A percentile compares a stretch with the other conserved stretches of the same genome.
These are phyloP conservation scores for Exocentrus adspersus DNA, from an alignment of 2,888 invertebrate species.

Conservation along the genomic window DNA sequence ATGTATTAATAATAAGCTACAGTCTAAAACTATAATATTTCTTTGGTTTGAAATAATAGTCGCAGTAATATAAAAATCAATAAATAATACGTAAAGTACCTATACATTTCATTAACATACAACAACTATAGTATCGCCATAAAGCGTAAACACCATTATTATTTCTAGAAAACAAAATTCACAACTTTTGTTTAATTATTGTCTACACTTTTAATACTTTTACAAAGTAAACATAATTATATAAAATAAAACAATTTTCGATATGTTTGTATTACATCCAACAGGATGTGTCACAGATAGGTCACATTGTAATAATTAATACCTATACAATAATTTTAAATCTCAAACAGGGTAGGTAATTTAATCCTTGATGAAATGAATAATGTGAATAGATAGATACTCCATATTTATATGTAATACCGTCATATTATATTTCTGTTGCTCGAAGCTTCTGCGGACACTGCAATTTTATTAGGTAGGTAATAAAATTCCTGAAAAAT, in stretches of 20 bases:
- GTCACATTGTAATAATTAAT: constrained; percentile 32
- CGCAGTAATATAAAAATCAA: constrained; percentile 50
- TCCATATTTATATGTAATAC: constrained; percentile 22
- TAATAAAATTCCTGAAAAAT: too few species aligned
- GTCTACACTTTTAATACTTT: constrained; percentile 60
- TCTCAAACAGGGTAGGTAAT: constrained; percentile 8
- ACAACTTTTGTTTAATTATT: constrained; percentile 57
- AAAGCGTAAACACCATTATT: constrained; percentile 53
- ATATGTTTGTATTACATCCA: constrained; percentile 54
- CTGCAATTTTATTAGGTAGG: constrained; percentile 3
- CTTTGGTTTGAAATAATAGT: constrained; percentile 55
- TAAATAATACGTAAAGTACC: constrained; percentile 50
- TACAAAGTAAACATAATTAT: constrained; percentile 48
- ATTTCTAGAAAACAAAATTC: constrained; percentile 54
- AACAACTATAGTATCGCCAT: constrained; percentile 54
- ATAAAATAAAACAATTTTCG: constrained; percentile 49
- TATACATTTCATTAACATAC: constrained; percentile 51
- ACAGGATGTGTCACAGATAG: constrained; percentile 50
- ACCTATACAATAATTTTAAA: constrained; percentile 19
- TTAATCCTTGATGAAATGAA: constrained; percentile 13
- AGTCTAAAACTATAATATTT: constrained; percentile 59
- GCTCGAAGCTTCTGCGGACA: not conserved
- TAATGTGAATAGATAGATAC: constrained; percentile 7
- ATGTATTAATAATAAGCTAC: constrained; percentile 56
- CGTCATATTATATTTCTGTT: constrained; percentile 2